Evolutionary conservation across 2,113 vertebrate genomes (phyloP), one percentile per base, ranked within the genome.

Genomic region (Alligator mississippiensis): DNA sequence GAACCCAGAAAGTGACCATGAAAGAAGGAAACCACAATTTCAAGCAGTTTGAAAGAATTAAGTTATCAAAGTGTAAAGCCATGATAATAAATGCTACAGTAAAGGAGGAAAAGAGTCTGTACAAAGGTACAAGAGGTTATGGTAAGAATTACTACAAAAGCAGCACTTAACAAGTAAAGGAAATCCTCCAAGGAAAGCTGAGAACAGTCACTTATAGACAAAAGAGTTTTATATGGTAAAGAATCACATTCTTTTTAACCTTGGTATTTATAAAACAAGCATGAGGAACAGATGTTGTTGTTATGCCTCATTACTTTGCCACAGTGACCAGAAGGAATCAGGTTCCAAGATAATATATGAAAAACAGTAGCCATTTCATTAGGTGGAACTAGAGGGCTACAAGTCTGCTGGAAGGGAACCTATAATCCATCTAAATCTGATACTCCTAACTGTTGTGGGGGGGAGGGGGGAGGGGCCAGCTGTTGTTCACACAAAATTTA

Each of bases 1-100:
- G 55, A 38, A 8, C 25, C 18, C 57, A 28, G 38, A 0, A 0
- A 60, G 70, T 10, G 57, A 14, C 15, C 64, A 66, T 1, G 18
- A 81, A n/a, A 25, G 18, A 27, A 38, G 47, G 57, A n/a, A 68
- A 63, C 7, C 1, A 3, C 24, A 28, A 60, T 4, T 61, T 16
- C n/a, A 74, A n/a, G 28, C 19, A 74, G 62, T 27, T 38, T 27
- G 62, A 81, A 19, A 12, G 21, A 64, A 18, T 38, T 57, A 55
- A 68, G 14, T 28, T 68, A 54, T 19, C 19, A 28, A 2, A 25
- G 5, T 4, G 30, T 25, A 85, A 58, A 89, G 14, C 12, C 0
- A 5, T 5, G 11, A 28, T 38, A 6, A n/a, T 13, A 34, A 70
- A 91, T 38, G 54, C 3, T 21, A 77, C 75, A 17, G 24, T 61